phyloP scores from a whole-genome alignment of 2,797 vertebrate genomes.

The Serranus cabrilla region DNA sequence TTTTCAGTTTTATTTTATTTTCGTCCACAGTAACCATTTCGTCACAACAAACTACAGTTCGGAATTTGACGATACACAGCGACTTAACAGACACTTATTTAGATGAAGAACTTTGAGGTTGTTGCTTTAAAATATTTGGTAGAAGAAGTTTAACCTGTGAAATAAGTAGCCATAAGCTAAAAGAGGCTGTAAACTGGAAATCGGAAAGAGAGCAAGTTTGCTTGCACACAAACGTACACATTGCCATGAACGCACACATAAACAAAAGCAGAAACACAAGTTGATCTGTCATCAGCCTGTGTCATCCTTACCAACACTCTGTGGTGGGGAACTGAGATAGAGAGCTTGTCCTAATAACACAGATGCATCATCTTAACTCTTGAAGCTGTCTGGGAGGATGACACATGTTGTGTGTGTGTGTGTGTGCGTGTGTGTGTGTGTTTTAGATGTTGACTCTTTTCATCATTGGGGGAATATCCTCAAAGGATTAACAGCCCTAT shows the following conservation, averaged over 20 bases:
- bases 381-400: conserved; percentile 35
- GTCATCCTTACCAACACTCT: conserved; percentile 45
- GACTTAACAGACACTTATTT: too few relatives aligned
- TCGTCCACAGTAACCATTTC: too few relatives aligned
- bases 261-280: conserved; percentile 23
- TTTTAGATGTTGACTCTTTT: conserved; percentile 47
- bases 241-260: not conserved
- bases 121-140: too few relatives aligned
- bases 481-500: conserved; percentile 53
- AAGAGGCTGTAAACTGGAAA: too few relatives aligned
- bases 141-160: too few relatives aligned
- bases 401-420: conserved; percentile 6
- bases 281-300: conserved; percentile 48
- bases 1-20: too few relatives aligned
- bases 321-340: conserved; percentile 35
- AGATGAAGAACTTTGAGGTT: too few relatives aligned
- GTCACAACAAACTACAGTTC: too few relatives aligned
- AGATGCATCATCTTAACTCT: conserved; percentile 54
- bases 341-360: conserved; percentile 49
- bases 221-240: not conserved
- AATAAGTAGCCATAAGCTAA: too few relatives aligned
- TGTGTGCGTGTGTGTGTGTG: conserved; percentile 19
- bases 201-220: not conserved
- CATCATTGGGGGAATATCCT: conserved; percentile 41
- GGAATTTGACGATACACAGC: too few relatives aligned